Percentiles rank a stretch among this genome's conserved stretches.
These are phyloP conservation scores for Tanypteryx hageni DNA, from an alignment of 2,888 invertebrate species.

Conservation along the genomic window DNA sequence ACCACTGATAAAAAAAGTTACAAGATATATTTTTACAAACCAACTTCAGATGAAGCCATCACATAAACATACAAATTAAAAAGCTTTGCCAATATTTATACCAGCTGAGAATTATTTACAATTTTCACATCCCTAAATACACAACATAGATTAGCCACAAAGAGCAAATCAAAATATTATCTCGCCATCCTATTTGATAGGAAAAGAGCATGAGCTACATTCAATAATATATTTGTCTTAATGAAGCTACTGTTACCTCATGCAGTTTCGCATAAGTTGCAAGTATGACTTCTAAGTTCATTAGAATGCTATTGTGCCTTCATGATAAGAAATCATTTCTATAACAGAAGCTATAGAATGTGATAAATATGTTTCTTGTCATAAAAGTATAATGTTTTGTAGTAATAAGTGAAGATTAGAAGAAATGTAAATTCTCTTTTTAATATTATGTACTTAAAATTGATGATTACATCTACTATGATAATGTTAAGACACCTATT, in stretches of 20 bases:
- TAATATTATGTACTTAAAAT: not conserved
- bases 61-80: too few species aligned
- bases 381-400: not conserved
- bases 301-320: not conserved
- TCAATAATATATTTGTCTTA: not conserved
- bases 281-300: not conserved
- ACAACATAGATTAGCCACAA: too few species aligned
- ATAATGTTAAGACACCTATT: constrained; percentile 14
- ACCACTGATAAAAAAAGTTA: too few species aligned
- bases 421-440: not conserved
- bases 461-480: not conserved
- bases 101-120: too few species aligned
- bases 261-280: not conserved
- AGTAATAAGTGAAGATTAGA: not conserved
- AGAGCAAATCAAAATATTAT: not conserved
- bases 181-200: not conserved
- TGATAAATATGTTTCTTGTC: not conserved
- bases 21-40: too few species aligned
- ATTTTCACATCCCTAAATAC: too few species aligned
- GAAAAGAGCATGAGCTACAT: not conserved
- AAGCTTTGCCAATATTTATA: too few species aligned
- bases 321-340: not conserved
- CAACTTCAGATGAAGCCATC: too few species aligned
- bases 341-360: not conserved
- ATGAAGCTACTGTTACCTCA: not conserved